Percentiles rank a stretch among this genome's conserved stretches.
phyloP scores from a whole-genome alignment of 2,888 invertebrate genomes.

The Synanthedon vespiformis region DNA sequence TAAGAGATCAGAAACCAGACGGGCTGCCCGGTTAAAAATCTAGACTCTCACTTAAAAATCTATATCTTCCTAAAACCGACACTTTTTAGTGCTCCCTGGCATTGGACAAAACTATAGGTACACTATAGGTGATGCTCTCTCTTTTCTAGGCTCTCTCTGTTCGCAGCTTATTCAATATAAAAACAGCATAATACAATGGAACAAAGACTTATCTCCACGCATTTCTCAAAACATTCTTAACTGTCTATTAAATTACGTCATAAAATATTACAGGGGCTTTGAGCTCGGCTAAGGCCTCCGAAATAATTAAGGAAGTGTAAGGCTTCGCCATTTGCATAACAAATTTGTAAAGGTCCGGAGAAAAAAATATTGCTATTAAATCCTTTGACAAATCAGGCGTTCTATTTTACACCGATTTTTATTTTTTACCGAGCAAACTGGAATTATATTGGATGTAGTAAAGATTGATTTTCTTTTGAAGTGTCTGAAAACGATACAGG shows the following conservation, averaged over 20 bases:
- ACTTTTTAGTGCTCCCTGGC: too few species aligned
- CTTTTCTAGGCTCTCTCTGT: too few species aligned
- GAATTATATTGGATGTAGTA: constrained; percentile 1
- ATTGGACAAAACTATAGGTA: too few species aligned
- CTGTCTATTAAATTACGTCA: constrained; percentile 49
- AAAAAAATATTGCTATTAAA: constrained; percentile 40
- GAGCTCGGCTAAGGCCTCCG: constrained; percentile 40
- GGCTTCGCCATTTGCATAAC: constrained; percentile 53
- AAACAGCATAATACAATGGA: constrained; percentile 8
- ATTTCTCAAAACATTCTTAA: constrained; percentile 30
- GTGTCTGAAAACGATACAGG: constrained; percentile 12
- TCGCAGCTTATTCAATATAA: too few species aligned
- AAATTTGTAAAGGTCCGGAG: constrained; percentile 38
- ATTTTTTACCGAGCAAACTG: neutral
- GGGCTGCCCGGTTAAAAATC: too few species aligned
- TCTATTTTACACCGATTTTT: constrained; percentile 4
- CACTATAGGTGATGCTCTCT: too few species aligned
- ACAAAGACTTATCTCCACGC: constrained; percentile 19
- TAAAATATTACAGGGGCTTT: constrained; percentile 52
- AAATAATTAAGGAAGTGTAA: constrained; percentile 62
- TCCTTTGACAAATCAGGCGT: constrained; percentile 42
- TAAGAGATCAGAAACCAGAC: too few species aligned
- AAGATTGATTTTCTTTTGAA: constrained; percentile 14
- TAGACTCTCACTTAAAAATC: too few species aligned
- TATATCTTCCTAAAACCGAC: too few species aligned